Percentiles rank a stretch among this genome's conserved stretches.
These are phyloP conservation scores for Drosophila erecta DNA, from an alignment of 1,140 invertebrate species.

Conservation along the genomic window DNA sequence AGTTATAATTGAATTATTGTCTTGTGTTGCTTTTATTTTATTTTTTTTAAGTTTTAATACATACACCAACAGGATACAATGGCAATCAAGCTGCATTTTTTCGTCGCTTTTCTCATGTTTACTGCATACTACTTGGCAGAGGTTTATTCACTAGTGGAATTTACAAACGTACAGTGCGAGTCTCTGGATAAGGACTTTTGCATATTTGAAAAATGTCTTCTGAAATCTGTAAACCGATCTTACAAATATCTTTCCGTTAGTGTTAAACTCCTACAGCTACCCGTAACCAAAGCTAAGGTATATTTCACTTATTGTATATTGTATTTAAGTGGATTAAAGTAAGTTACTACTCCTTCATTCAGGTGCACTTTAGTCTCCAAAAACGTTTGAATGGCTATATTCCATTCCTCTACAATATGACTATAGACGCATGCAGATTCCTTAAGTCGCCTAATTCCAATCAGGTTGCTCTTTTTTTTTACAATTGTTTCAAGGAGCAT, in stretches of 20 bases:
- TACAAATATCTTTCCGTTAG: background rate
- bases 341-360: too few relatives aligned
- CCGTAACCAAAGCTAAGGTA: background rate
- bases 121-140: too few relatives aligned
- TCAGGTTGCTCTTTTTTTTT: background rate
- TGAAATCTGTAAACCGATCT: background rate
- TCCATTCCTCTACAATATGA: constrained; percentile 9
- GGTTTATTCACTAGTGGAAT: too few relatives aligned
- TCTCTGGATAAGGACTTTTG: too few relatives aligned
- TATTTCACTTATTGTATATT: background rate
- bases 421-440: constrained; percentile 1
- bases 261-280: background rate
- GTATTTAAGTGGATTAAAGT: too few relatives aligned
- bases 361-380: background rate
- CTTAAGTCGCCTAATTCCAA: background rate
- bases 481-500: background rate
- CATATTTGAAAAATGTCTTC: background rate
- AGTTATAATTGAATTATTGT: too few relatives aligned
- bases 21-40: too few relatives aligned
- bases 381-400: constrained; percentile 8
- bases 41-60: too few relatives aligned
- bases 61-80: too few relatives aligned
- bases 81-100: too few relatives aligned
- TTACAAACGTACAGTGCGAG: too few relatives aligned
- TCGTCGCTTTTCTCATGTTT: too few relatives aligned